These are phyloP conservation scores for Aricia agestis DNA, from an alignment of 1,140 invertebrate species.

Conservation along the genomic window DNA sequence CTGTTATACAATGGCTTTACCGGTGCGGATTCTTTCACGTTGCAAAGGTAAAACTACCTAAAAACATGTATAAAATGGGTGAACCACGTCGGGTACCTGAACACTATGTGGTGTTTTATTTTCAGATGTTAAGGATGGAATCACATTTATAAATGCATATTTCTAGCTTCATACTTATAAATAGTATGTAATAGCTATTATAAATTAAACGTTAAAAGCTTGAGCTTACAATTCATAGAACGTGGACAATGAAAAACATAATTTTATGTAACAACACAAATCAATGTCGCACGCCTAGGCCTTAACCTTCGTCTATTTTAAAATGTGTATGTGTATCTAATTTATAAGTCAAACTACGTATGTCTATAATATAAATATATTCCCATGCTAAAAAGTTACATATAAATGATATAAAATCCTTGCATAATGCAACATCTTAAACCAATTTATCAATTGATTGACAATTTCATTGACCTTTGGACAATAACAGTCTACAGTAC, in stretches of 20 bases:
- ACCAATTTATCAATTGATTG: slow-evolving; percentile 16
- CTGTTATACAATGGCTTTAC: slow-evolving; percentile 64
- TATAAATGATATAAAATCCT: background rate
- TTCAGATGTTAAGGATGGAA: background rate
- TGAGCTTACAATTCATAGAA: background rate
- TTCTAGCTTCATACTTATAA: background rate
- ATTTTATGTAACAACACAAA: slow-evolving; percentile 4
- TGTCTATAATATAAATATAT: background rate
- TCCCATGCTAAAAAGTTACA: background rate
- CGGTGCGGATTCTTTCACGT: slow-evolving; percentile 59
- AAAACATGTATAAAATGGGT: background rate
- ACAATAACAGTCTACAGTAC: slow-evolving; percentile 18
- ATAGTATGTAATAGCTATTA: background rate
- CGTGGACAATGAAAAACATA: background rate
- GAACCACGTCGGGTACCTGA: background rate
- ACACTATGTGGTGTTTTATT: background rate
- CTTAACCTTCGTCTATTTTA: slow-evolving; percentile 21
- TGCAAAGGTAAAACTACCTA: slow-evolving; percentile 53
- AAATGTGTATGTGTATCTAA: slow-evolving; percentile 8
- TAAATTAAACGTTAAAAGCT: background rate
- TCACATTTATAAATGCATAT: background rate
- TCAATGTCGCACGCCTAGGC: slow-evolving; percentile 1
- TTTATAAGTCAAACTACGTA: background rate
- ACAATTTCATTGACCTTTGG: slow-evolving; percentile 43
- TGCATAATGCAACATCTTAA: background rate